A percentile compares a stretch with the other conserved stretches of the same genome.
Evolutionary conservation across 2,888 invertebrate species (phyloP).

Genomic region (Cetonia aurata): DNA sequence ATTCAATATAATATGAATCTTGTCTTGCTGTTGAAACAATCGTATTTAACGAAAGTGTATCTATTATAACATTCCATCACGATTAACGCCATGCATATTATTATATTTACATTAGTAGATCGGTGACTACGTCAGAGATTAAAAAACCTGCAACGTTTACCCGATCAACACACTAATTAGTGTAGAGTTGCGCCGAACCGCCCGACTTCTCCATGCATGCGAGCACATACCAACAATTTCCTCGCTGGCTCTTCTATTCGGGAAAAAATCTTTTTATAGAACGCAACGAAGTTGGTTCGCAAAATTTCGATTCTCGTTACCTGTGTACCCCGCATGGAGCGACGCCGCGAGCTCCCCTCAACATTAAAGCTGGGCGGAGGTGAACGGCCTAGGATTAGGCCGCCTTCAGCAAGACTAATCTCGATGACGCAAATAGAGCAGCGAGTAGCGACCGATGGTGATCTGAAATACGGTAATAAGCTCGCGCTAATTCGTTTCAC

Average conservation of each 20-base stretch:
- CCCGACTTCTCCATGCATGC: too few species aligned
- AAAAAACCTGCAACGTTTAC: too few species aligned
- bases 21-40: too few species aligned
- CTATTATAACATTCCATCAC: too few species aligned
- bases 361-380: constrained; percentile 42
- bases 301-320: constrained; percentile 37
- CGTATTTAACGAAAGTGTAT: too few species aligned
- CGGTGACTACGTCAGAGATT: too few species aligned
- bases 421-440: constrained; percentile 49
- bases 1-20: too few species aligned
- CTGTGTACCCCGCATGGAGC: constrained; percentile 18
- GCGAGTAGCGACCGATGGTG: constrained; percentile 14
- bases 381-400: constrained; percentile 50
- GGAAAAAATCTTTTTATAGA: constrained; percentile 17
- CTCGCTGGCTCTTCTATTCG: neutral
- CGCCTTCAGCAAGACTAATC: constrained; percentile 49
- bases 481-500: constrained; percentile 20
- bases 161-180: too few species aligned
- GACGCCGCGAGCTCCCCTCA: constrained; percentile 40
- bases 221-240: too few species aligned
- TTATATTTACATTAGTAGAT: too few species aligned
- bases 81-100: too few species aligned
- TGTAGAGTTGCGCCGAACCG: too few species aligned
- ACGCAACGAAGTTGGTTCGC: constrained; percentile 33
- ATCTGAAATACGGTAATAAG: constrained; percentile 2